Base-by-base conservation (phyloP, 2,797 vertebrate species). In the Tinamus major region DNA sequence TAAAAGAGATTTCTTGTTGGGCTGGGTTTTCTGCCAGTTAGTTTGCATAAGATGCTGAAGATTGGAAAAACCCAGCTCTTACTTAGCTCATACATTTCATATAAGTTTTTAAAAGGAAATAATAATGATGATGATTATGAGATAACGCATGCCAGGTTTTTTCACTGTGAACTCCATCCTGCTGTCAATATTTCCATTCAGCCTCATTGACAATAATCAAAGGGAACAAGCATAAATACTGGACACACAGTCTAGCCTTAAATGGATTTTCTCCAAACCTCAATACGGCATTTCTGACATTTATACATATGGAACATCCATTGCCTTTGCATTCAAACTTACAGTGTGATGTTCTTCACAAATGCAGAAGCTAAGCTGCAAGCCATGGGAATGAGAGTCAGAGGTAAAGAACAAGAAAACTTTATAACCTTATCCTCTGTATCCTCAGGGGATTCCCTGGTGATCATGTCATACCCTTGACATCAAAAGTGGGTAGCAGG, bases 181-280 rank as follows among this genome's bases (percentile, higher is more conserved):
- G 10, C 21, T 78, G 87, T 94, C 93, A 94, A 64, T 49, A 16
- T 96, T 95, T 96, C 93, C 95, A 90, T 86, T 83, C 79, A 24
- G 23, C 75, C 65, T 37, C 79, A 27, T 26, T 87, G 85, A 56
- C 76, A 63, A 3, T n/a, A 84, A 89, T 29, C 85, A 86, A 70
- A 76, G 53, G 71, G 81, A 89, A 27, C 37, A 48, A 92, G 69
- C 58, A 70, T 21, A 64, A 88, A 79, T 42, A 59, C 68, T 85
- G 68, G 55, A 77, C 84, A 33, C 26, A 72, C 3, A 80, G 74
- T 81, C 89, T 89, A 4, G 0, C 62, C 89, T 77, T 39, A 0
- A 0, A 61, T 92, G 93, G 77, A 76, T 70, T n/a, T 61, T 41
- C 67, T 93, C 93, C 96, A 96, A 83, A 55, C 74, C 89, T 87